Evolutionary conservation across 2,888 invertebrate species (phyloP).

Genomic region (Bhutanitis thaidina): DNA sequence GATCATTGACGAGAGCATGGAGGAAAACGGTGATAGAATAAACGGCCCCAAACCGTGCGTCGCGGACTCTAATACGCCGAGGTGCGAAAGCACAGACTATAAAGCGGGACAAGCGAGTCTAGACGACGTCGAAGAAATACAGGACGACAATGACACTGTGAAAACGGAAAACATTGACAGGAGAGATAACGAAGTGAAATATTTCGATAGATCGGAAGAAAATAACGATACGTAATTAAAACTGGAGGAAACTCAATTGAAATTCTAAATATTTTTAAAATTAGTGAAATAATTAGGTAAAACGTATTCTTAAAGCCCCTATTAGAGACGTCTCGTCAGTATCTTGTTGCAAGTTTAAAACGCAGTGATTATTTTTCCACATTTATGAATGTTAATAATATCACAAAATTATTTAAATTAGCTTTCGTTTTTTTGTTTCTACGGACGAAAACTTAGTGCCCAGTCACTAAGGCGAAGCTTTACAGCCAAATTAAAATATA

Average conservation of each 20-base stretch:
- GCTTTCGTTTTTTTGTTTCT: no score
- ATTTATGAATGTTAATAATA: no score
- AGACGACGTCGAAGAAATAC: slow-evolving; percentile 68
- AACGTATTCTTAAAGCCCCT: neutral
- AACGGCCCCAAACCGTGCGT: slow-evolving; percentile 34
- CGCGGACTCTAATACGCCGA: slow-evolving; percentile 10
- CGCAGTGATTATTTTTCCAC: no score
- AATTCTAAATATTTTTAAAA: slow-evolving; percentile 2
- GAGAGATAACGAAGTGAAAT: neutral
- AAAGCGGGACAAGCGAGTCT: slow-evolving; percentile 63
- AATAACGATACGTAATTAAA: slow-evolving; percentile 1
- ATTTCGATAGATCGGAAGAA: neutral
- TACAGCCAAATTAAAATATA: no score
- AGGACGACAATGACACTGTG: slow-evolving; percentile 46
- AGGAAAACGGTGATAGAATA: slow-evolving; percentile 50
- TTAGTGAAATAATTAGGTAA: neutral
- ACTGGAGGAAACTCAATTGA: neutral
- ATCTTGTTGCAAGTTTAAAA: neutral
- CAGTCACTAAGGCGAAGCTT: no score
- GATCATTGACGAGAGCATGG: slow-evolving; percentile 67
- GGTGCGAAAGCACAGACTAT: slow-evolving; percentile 30
- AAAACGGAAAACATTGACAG: slow-evolving; percentile 23
- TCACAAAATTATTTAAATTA: no score
- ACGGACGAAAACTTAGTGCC: no score
- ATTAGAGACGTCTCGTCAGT: neutral